phyloP scores from a whole-genome alignment of 2,797 vertebrate species.

The Trachurus trachurus region DNA sequence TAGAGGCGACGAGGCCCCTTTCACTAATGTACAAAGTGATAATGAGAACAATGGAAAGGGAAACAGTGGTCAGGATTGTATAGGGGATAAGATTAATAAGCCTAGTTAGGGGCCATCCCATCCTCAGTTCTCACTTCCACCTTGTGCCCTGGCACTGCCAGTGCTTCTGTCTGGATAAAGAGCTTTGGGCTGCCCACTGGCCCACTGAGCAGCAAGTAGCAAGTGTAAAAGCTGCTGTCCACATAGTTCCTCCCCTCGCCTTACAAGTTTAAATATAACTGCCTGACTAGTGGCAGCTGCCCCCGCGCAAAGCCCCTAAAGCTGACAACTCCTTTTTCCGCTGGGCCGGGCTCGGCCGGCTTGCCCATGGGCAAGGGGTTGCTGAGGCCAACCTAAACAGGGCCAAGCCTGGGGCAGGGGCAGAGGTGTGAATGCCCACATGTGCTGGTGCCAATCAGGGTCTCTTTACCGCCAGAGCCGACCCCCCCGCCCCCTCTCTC shows the following conservation, averaged over 20 bases:
- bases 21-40: conserved; percentile 57
- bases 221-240: conserved; percentile 81
- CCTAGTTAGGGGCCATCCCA: conserved; percentile 56
- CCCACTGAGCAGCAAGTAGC: conserved; percentile 81
- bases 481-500: conserved; percentile 52
- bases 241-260: conserved; percentile 69
- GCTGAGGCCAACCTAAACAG: conserved; percentile 70
- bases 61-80: conserved; percentile 48
- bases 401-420: conserved; percentile 64
- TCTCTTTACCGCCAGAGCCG: conserved; percentile 77
- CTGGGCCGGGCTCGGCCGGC: conserved; percentile 49
- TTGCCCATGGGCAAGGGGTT: conserved; percentile 60
- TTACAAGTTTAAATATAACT: conserved; percentile 86
- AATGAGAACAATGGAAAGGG: conserved; percentile 58
- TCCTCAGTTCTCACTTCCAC: conserved; percentile 57
- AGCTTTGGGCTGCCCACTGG: conserved; percentile 78
- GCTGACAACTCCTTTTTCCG: conserved; percentile 83
- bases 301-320: conserved; percentile 83
- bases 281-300: conserved; percentile 83
- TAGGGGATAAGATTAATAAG: conserved; percentile 54
- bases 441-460: conserved; percentile 91
- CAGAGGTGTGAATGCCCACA: conserved; percentile 86
- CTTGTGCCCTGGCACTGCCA: conserved; percentile 62
- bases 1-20: conserved; percentile 11
- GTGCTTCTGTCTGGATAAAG: conserved; percentile 83